Percentiles rank a stretch among this genome's conserved stretches.
Conservation (phyloP, 2,888 invertebrate genomes). For the Nyleta sp. region DNA sequence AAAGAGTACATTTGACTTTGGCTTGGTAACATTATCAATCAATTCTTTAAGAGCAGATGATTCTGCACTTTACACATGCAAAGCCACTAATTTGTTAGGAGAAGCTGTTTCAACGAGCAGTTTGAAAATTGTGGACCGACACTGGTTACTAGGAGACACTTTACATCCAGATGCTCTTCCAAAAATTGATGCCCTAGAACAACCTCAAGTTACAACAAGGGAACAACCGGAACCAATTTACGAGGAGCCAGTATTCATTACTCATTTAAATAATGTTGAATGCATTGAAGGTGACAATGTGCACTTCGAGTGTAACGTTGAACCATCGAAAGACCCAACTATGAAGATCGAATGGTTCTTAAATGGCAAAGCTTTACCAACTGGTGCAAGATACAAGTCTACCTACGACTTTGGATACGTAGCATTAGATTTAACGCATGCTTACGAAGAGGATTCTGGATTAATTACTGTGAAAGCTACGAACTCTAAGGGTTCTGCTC, state of each 20-base stretch:
- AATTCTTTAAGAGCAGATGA: conserved; percentile 94
- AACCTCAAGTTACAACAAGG: conserved; percentile 87
- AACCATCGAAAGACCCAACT: conserved; percentile 95
- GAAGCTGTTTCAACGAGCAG: conserved; percentile 97
- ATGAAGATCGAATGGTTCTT: conserved; percentile 97
- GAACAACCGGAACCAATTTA: conserved; percentile 90
- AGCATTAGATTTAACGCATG: conserved; percentile 93
- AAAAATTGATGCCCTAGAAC: conserved; percentile 93
- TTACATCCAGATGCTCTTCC: conserved; percentile 95
- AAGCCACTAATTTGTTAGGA: conserved; percentile 95
- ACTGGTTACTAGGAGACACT: conserved; percentile 94
- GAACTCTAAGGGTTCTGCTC: conserved; percentile 94
- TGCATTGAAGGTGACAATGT: conserved; percentile 94
- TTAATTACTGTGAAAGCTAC: conserved; percentile 95
- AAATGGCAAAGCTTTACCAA: conserved; percentile 94
- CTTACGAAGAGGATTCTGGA: conserved; percentile 96
- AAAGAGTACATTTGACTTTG: conserved; percentile 98
- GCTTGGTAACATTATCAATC: conserved; percentile 95
- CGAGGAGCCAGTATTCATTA: conserved; percentile 94
- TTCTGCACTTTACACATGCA: conserved; percentile 97
- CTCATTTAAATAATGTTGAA: conserved; percentile 95
- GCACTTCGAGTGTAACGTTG: conserved; percentile 96
- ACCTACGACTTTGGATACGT: conserved; percentile 98
- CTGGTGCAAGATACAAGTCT: conserved; percentile 95
- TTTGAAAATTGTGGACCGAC: conserved; percentile 93